A percentile compares a stretch with the other conserved stretches of the same genome.
Conservation (phyloP, 2,113 vertebrate genomes). For the Psilopsiagon aurifrons region DNA sequence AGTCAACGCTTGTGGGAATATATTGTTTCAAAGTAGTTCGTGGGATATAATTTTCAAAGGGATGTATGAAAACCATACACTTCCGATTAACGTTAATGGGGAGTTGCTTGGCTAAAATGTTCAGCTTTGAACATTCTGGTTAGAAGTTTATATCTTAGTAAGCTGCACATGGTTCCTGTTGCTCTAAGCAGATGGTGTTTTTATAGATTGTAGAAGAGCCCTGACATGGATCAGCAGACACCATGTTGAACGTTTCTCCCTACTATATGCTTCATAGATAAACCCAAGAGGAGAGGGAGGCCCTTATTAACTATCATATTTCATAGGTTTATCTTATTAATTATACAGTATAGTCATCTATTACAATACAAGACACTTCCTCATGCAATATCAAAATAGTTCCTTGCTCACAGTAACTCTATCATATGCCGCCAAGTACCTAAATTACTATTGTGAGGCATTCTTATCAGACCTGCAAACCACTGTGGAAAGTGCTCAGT, state of each 20-base stretch:
- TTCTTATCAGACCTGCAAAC: neutral
- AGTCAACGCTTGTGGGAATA: slow-evolving; percentile 16
- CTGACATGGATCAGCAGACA: slow-evolving; percentile 12
- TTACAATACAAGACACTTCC: neutral
- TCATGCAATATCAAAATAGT: neutral
- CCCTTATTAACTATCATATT: neutral
- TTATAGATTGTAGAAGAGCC: neutral
- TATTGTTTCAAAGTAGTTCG: slow-evolving; percentile 53
- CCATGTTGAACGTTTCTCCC: neutral
- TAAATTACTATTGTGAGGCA: neutral
- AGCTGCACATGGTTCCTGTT: neutral
- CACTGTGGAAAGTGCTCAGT: neutral
- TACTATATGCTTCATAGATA: neutral
- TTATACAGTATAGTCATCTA: neutral
- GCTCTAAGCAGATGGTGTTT: neutral
- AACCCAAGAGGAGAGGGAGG: neutral
- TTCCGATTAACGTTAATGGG: slow-evolving; percentile 37
- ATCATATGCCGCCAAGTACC: neutral
- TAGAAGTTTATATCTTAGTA: neutral
- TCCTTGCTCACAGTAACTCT: neutral
- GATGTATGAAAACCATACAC: slow-evolving; percentile 38
- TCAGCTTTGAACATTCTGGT: slow-evolving; percentile 40
- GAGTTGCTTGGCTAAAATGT: neutral
- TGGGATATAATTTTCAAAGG: slow-evolving; percentile 55
- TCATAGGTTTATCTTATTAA: neutral